Conservation (phyloP, 2,113 vertebrate species). For the Corynorhinus townsendii region DNA sequence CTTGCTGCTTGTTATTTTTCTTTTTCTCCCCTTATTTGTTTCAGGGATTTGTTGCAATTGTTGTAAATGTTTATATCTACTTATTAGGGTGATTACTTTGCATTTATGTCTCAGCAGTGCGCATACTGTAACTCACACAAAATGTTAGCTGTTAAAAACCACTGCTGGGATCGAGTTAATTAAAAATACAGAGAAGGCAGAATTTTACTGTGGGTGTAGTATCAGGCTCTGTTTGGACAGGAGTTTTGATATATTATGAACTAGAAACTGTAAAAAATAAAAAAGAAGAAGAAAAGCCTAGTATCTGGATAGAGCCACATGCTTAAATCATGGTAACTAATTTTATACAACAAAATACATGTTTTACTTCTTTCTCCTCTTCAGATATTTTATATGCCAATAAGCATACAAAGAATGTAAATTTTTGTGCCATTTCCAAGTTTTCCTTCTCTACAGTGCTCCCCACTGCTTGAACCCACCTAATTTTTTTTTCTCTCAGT, state of each 20-base stretch:
- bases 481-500: not conserved
- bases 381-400: conserved; percentile 2
- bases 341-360: conserved; percentile 22
- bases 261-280: conserved; percentile 31
- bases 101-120: conserved; percentile 72
- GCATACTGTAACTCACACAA: conserved; percentile 69
- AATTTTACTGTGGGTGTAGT: conserved; percentile 57
- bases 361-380: conserved; percentile 23
- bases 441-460: not conserved
- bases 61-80: conserved; percentile 73
- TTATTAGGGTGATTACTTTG: conserved; percentile 74
- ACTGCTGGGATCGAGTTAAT: conserved; percentile 73
- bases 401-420: not conserved
- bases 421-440: conserved; percentile 18
- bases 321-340: not conserved
- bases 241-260: conserved; percentile 45
- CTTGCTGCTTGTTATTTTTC: conserved; percentile 60
- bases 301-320: not conserved
- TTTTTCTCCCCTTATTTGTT: conserved; percentile 64
- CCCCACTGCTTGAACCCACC: not conserved
- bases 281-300: conserved; percentile 22
- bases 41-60: conserved; percentile 65
- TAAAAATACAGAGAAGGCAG: conserved; percentile 71
- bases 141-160: conserved; percentile 66
- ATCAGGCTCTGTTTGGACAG: conserved; percentile 57